These are phyloP conservation scores for Cyphomyrmex costatus DNA, from an alignment of 1,140 invertebrate species.

Conservation along the genomic window DNA sequence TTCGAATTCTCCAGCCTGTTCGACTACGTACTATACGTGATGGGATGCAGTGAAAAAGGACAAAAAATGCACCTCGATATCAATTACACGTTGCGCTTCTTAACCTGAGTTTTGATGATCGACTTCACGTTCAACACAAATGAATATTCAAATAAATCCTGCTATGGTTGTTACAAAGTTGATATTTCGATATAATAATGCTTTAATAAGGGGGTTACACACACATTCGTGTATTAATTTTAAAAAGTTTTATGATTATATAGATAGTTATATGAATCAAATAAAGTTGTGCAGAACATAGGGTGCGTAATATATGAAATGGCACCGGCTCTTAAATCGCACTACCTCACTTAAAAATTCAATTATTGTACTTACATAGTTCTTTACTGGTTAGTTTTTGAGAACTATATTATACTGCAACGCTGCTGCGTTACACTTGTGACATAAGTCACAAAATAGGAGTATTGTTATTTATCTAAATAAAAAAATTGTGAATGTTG, in stretches of 20 bases:
- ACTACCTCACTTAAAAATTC: too few species aligned
- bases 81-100: slow-evolving; percentile 34
- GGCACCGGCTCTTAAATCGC: too few species aligned
- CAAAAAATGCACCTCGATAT: slow-evolving; percentile 11
- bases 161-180: background rate
- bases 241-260: background rate
- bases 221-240: background rate
- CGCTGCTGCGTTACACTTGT: too few species aligned
- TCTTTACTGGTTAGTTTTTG: too few species aligned
- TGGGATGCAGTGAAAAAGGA: slow-evolving; percentile 4
- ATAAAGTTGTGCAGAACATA: background rate
- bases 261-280: background rate
- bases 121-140: background rate
- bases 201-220: background rate
- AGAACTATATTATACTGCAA: too few species aligned
- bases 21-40: slow-evolving; percentile 8
- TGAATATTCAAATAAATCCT: background rate
- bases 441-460: too few species aligned
- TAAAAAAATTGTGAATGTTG: too few species aligned
- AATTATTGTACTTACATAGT: too few species aligned
- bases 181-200: too few species aligned
- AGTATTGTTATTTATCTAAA: too few species aligned
- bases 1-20: slow-evolving; percentile 75
- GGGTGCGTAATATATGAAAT: too few species aligned
- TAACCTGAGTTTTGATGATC: slow-evolving; percentile 36